These are phyloP conservation scores for Drosophila bocki DNA, from an alignment of 1,140 invertebrate genomes.

Conservation along the genomic window DNA sequence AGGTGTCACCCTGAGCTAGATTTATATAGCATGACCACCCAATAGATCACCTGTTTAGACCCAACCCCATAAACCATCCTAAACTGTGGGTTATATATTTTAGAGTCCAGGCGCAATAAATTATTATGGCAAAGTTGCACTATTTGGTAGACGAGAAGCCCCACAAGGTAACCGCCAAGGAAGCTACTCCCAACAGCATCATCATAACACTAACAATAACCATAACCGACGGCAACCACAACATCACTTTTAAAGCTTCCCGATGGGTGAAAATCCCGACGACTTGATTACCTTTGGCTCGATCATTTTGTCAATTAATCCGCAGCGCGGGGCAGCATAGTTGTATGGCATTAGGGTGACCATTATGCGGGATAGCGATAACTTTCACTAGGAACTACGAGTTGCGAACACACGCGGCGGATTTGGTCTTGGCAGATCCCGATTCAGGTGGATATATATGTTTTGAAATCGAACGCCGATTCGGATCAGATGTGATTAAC, in stretches of 20 bases:
- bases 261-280: slow-evolving; percentile 8
- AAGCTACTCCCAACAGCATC: slow-evolving; percentile 19
- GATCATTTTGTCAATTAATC: slow-evolving; percentile 87
- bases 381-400: slow-evolving; percentile 42
- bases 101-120: slow-evolving; percentile 15
- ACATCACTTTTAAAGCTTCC: slow-evolving; percentile 76
- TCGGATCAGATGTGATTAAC: slow-evolving; percentile 1
- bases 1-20: slow-evolving; percentile 14
- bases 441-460: slow-evolving; percentile 24
- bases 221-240: slow-evolving; percentile 57
- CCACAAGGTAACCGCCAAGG: slow-evolving; percentile 45
- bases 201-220: slow-evolving; percentile 21
- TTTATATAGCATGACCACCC: slow-evolving; percentile 16
- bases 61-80: slow-evolving; percentile 10
- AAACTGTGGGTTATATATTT: slow-evolving; percentile 15
- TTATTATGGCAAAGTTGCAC: slow-evolving; percentile 7
- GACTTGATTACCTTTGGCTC: slow-evolving; percentile 86
- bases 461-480: slow-evolving; percentile 52
- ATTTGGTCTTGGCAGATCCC: neutral
- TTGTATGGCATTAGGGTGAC: slow-evolving; percentile 87
- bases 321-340: slow-evolving; percentile 86
- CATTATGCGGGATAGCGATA: slow-evolving; percentile 75
- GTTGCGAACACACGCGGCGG: slow-evolving; percentile 11
- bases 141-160: slow-evolving; percentile 34
- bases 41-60: slow-evolving; percentile 26